Evolutionary conservation across 2,113 vertebrate genomes (phyloP).

Genomic region (Chionodraco myersi): DNA sequence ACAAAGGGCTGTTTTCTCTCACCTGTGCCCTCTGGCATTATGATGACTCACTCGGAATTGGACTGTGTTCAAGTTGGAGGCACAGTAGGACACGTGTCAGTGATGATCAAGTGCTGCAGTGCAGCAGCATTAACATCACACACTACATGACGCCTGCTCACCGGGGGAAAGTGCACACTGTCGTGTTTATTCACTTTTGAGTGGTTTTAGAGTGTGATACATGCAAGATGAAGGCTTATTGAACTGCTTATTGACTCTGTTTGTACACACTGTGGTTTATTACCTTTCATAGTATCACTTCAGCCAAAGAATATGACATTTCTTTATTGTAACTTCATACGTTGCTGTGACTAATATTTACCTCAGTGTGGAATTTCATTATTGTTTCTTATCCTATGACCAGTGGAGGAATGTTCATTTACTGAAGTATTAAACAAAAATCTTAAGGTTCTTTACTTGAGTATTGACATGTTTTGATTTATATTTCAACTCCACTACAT

Average conservation of each 20-base stretch:
- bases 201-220: not conserved
- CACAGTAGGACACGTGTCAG: conserved; percentile 50
- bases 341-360: not conserved
- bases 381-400: not conserved
- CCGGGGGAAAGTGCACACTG: not conserved
- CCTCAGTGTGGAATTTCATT: not conserved
- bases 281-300: not conserved
- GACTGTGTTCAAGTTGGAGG: conserved; percentile 43
- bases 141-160: conserved; percentile 24
- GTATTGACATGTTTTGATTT: not conserved
- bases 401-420: not conserved
- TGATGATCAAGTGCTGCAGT: conserved; percentile 40
- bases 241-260: not conserved
- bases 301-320: not conserved
- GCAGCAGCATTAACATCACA: conserved; percentile 19
- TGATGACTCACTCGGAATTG: conserved; percentile 60
- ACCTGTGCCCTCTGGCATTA: conserved; percentile 56
- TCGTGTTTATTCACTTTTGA: not conserved
- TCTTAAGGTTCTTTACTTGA: not conserved
- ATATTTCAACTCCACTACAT: not conserved
- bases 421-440: not conserved
- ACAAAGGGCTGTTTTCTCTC: conserved; percentile 1
- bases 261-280: not conserved
- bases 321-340: not conserved
- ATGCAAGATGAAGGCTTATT: not conserved